Base-by-base conservation (phyloP, 1,140 invertebrate species). In the Amphibalanus amphitrite region DNA sequence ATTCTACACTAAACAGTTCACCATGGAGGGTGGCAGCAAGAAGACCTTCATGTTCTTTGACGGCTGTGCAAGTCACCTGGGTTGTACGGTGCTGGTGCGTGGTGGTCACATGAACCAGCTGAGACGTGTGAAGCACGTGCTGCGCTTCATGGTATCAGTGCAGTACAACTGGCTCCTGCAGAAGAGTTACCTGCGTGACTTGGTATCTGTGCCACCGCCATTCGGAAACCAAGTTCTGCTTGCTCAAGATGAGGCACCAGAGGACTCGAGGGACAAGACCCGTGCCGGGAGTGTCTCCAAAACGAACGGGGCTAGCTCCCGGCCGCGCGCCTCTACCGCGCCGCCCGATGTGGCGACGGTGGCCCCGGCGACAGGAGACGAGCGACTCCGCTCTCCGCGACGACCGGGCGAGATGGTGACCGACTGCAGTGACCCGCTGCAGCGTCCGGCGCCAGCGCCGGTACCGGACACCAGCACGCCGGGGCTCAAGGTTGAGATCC, bases 21-120 rank as follows among this genome's bases (percentile, higher is more conserved):
- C 78, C 3, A 76, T 84, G 15, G 82, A 77, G 85, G 86, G 82
- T 77, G 85, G 85, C 83, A 80, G 78, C 83, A 65, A 78, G 81
- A 97, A 97, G 84, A 94, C 91, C 0, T 79, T 97, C 0, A 93
- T 97, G 91, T 91, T 92, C 74, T 90, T 98, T 75, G 95, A 97
- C 81, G 92, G 93, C 1, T 92, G 94, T 77, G 86, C 88, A 0
- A 86, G 89, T 0, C 86, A 92, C 75, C 82, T 95, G 0, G 94
- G 94, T 0, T 93, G 91, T 76, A 95, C 94, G 0, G 88, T 98
- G 38, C 78, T 97, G 13, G 78, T 99, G 0, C 85, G 93, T 40
- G 95, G 95, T 0, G 89, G 85, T 4, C 84, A 85, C 0, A 80
- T 86, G 69, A 78, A 81, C 15, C 95, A 98, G 80, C 82, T 98